A percentile compares a stretch with the other conserved stretches of the same genome.
Conservation (phyloP, 2,113 vertebrate species). For the Hemiprocne comata region DNA sequence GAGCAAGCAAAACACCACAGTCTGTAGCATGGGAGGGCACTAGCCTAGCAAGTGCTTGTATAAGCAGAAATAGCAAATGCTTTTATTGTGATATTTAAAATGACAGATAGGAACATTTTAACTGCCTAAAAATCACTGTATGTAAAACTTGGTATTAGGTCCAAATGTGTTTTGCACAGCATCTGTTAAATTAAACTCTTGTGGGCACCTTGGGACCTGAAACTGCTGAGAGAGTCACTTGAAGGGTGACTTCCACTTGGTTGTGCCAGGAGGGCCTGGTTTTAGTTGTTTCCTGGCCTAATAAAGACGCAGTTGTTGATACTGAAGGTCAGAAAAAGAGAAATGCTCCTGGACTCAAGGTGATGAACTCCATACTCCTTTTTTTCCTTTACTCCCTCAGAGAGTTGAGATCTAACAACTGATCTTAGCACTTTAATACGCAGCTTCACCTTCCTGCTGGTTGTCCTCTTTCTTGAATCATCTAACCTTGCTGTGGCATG, state of each 20-base stretch:
- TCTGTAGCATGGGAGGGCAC: background rate
- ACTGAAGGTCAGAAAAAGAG: background rate
- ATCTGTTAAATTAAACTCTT: background rate
- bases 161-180: background rate
- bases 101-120: background rate
- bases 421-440: background rate
- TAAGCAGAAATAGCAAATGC: background rate
- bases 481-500: background rate
- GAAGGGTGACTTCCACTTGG: background rate
- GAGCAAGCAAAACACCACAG: background rate
- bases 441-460: background rate
- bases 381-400: background rate
- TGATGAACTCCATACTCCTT: background rate
- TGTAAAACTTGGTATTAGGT: background rate
- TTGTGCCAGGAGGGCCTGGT: background rate
- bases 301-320: background rate
- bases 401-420: background rate
- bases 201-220: background rate
- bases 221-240: background rate
- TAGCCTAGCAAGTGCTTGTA: background rate
- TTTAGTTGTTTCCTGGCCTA: background rate
- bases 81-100: background rate
- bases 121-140: background rate
- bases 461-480: background rate
- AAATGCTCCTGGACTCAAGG: background rate